Base-by-base conservation (phyloP, 2,797 vertebrate genomes). In the Acanthurus tractus region DNA sequence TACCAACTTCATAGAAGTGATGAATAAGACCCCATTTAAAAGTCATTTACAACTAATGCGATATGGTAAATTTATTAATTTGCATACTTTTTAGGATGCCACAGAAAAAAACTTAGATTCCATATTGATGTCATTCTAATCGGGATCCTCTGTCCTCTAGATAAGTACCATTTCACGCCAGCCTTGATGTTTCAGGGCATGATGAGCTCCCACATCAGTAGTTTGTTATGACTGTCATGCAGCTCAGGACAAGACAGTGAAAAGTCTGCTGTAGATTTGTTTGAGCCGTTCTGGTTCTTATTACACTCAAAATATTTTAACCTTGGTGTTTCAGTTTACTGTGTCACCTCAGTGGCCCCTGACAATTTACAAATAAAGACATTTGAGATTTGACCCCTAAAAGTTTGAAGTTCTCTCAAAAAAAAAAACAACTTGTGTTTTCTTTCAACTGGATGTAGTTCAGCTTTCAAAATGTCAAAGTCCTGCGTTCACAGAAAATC, bases 401-500 rank as follows among this genome's bases (percentile, higher is more conserved):
- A 18, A 29, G n/a, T 42, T 20, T 11, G 34, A 38, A 17, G 50
- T 59, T 18, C 22, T 10, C 12, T 1, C 45, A 48, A 13, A 48
- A 18, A 1, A 44, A 12, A 58, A 7, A 34, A 34, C 29, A 34
- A 58, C 8, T 20, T 1, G 8, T 15, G 44, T 45, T 56, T 34
- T 45, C 7, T 45, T 46, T 12, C n/a, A 50, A 38, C 34, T 34
- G 18, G 49, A 44, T 12, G 34, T 52, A 25, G 49, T 59, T 82
- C 66, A 53, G 38, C 23, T 71, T 79, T 88, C 73, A 81, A 81
- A 86, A 83, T 82, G 73, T 79, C 55, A 80, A 57, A 42, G 78
- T 78, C 49, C 57, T 62, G 48, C 6, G 11, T 70, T 73, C 18
- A 66, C 18, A 13, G 36, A 50, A 56, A 62, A 44, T 56, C 3